Base-by-base conservation (phyloP, 2,113 vertebrate species). In the Brienomyrus longianalis region DNA sequence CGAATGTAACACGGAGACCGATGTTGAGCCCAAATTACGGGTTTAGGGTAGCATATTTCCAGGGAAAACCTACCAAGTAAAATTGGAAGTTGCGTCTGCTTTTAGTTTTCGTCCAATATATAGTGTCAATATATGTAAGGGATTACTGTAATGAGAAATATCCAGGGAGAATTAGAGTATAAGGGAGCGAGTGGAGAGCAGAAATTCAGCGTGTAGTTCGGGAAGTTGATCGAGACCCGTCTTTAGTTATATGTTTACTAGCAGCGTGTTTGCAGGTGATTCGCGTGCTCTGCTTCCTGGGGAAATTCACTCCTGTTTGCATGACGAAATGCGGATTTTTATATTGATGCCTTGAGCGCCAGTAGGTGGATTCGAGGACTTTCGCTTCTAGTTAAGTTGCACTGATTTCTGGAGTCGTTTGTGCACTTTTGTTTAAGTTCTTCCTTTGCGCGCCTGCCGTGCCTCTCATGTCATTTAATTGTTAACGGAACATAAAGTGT, bases 41-140 rank as follows among this genome's bases (percentile, higher is more conserved):
- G 51, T 3, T 80, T 89, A 23, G 74, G 11, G 27, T 43, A 27
- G 77, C 56, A 89, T 91, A 89, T 91, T 91, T 93, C 91, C 91
- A 9, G 50, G 21, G 5, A 27, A n/a, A 27, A 6, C 15, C 9
- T 19, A n/a, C 45, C 0, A 11, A 27, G n/a, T 11, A 70, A 70
- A 70, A 27, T 31, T 70, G 3, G 62, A 31, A 31, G 83, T 31
- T 51, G 45, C 21, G 35, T 39, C 74, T 80, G 70, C 27, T 31
- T 74, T 21, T 74, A 74, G 70, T 17, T 35, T 77, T 2, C 0
- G 27, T 10, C 27, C 13, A 74, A 10, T 74, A 31, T 74, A 31
- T 31, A 27, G 11, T 74, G n/a, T 15, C 35, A 39, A 39, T 39
- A 39, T 39, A 39, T 39, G n/a, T 3, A 27, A 15, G 13, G 35